Base-by-base conservation (phyloP, 2,888 invertebrate species). In the Cylindroiulus punctatus region DNA sequence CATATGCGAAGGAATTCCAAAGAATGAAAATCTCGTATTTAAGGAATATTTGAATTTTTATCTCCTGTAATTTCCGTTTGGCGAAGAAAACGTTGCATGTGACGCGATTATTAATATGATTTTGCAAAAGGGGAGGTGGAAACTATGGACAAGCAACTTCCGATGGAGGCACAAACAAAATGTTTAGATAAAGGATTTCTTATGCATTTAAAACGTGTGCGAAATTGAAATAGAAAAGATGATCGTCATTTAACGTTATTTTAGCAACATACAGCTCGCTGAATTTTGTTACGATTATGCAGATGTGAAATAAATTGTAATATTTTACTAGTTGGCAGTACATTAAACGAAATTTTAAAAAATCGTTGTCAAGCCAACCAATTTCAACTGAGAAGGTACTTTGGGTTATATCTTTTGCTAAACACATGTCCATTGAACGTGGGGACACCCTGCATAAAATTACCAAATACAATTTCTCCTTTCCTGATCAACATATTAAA, bases 31-130 rank as follows among this genome's bases (percentile, higher is more conserved):
- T 52, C 52, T 7, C 52, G 52, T 52, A 52, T 52, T 52, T 52
- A 52, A 52, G 52, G 52, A 52, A 52, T 52, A 52, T 52, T 52
- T 52, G 52, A 52, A n/a, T 52, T 52, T 52, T 52, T 52, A 52
- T 52, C 52, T 52, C n/a, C n/a, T n/a, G 52, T n/a, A 52, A 52
- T 52, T 52, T 52, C 52, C 52, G 19, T 52, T 52, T 52, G 10
- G n/a, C 7, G 52, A 52, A n/a, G 52, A 52, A 52, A 52, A n/a
- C 14, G 52, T 0, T 52, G 52, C 52, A 52, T 52, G 52, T 52
- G 52, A 52, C n/a, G 52, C n/a, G 52, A 1, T 52, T 52, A 52
- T 52, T 52, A 52, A 52, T 52, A n/a, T 52, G 52, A 52, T 52
- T 52, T 52, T 52, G 52, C 17, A n/a, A 52, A n/a, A 52, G 19